Percentiles rank a stretch among this genome's conserved stretches.
phyloP scores from a whole-genome alignment of 2,888 invertebrate genomes.

The Lithophane leautieri region DNA sequence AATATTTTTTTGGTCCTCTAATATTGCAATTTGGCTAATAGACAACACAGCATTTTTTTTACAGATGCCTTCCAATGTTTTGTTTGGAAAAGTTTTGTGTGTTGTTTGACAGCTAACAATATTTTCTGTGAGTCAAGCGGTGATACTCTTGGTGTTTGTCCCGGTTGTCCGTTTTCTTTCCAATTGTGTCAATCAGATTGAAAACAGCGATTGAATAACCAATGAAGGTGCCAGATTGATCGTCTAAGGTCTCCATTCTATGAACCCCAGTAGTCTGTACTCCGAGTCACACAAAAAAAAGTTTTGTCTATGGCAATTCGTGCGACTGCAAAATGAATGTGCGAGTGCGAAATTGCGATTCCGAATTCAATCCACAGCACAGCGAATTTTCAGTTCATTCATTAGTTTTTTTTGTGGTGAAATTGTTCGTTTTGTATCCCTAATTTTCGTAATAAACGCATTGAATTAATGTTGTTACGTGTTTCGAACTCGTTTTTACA shows the following conservation, averaged over 20 bases:
- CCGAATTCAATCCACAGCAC: background rate
- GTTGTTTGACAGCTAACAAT: background rate
- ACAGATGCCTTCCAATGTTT: too few species aligned
- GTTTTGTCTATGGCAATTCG: conserved; percentile 6
- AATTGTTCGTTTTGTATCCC: background rate
- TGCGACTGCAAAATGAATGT: background rate
- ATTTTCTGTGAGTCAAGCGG: background rate
- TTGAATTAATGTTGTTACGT: conserved; percentile 14
- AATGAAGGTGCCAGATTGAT: background rate
- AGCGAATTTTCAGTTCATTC: conserved; percentile 1
- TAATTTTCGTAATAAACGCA: background rate
- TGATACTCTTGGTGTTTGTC: background rate
- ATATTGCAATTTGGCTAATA: too few species aligned
- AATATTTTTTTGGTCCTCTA: too few species aligned
- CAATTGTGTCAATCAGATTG: background rate
- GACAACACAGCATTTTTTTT: too few species aligned
- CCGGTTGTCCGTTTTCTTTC: background rate
- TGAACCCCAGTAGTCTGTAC: background rate
- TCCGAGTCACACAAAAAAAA: conserved; percentile 3
- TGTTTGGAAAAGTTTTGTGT: too few species aligned
- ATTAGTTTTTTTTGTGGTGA: conserved; percentile 19
- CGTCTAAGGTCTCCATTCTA: background rate
- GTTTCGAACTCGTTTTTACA: conserved; percentile 2
- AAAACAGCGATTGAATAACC: background rate
- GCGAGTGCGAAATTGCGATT: background rate